Conservation (phyloP, 1,140 invertebrate species). For the Homarus americanus region DNA sequence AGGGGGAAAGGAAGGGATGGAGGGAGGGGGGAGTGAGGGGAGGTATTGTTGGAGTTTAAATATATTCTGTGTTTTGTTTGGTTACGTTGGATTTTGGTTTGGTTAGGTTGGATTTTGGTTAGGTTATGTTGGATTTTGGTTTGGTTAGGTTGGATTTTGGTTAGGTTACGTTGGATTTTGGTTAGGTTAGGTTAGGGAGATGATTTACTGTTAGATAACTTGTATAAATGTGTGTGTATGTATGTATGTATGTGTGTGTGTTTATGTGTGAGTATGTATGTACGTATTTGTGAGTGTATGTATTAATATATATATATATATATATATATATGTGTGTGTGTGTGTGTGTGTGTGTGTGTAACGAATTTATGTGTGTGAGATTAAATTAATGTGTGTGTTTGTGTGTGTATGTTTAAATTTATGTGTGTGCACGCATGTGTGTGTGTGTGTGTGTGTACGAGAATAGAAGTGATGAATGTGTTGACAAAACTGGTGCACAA, state of each 20-base stretch:
- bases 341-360: background rate
- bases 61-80: too few species aligned
- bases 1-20: too few species aligned
- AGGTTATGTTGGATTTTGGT: too few species aligned
- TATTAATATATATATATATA: background rate
- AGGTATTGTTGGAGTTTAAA: too few species aligned
- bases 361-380: too few species aligned
- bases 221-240: background rate
- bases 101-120: too few species aligned
- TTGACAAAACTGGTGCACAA: background rate
- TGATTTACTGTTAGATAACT: too few species aligned
- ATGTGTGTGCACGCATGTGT: constrained; percentile 4
- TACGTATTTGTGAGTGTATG: background rate
- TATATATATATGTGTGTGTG: background rate
- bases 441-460: background rate
- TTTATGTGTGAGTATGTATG: constrained; percentile 8
- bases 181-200: too few species aligned
- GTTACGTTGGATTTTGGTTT: too few species aligned
- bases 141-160: too few species aligned
- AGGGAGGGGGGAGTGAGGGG: too few species aligned
- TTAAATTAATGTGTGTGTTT: background rate
- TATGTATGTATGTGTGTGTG: background rate
- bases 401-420: constrained; percentile 9
- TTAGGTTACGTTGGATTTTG: too few species aligned
- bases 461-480: background rate